These are phyloP conservation scores for Gephyroberyx darwinii DNA, from an alignment of 2,797 vertebrate species.

Conservation along the genomic window DNA sequence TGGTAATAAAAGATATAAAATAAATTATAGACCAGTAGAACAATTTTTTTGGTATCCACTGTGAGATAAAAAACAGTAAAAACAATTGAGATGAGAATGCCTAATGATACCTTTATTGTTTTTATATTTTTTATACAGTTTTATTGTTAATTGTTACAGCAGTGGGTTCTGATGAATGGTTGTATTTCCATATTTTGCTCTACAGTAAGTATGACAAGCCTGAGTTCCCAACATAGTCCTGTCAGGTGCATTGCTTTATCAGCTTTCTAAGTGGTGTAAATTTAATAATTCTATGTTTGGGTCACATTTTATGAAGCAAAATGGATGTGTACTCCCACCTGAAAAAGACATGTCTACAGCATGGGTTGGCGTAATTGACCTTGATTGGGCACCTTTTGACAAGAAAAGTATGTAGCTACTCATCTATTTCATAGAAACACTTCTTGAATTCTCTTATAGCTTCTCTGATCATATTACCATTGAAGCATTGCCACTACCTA, in stretches of 20 bases:
- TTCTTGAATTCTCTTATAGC: background rate
- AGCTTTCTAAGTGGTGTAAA: background rate
- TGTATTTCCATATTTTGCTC: too few relatives aligned
- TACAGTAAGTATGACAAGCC: too few relatives aligned
- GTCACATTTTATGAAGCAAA: background rate
- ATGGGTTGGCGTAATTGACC: background rate
- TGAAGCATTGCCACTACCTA: background rate
- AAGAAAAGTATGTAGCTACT: background rate
- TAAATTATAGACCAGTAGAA: constrained; percentile 9
- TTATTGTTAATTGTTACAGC: too few relatives aligned
- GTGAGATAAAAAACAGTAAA: background rate
- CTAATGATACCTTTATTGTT: too few relatives aligned
- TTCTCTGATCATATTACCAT: background rate
- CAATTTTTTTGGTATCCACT: constrained; percentile 27
- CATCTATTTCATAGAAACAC: background rate
- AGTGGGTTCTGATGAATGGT: too few relatives aligned
- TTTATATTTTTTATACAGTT: too few relatives aligned
- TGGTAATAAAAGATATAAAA: background rate
- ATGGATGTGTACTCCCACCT: background rate
- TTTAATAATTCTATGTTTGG: background rate
- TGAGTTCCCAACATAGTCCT: background rate
- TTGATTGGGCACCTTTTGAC: background rate
- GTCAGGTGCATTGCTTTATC: background rate
- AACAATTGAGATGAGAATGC: too few relatives aligned
- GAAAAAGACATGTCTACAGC: background rate